Evolutionary conservation across 2,113 vertebrate genomes (phyloP).

Genomic region (Polypterus bichir): DNA sequence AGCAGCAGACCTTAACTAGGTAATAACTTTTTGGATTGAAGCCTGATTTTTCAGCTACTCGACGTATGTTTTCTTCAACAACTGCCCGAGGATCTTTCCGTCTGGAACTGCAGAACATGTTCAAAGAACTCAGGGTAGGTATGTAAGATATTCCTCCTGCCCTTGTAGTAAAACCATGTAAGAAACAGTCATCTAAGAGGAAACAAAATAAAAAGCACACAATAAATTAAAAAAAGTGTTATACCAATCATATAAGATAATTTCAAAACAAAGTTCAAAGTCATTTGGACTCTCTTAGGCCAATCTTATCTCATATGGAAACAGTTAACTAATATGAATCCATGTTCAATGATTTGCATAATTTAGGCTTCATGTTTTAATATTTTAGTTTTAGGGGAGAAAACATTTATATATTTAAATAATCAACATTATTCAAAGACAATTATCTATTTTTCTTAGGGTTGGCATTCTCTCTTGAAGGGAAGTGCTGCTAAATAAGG

Average conservation of each 20-base stretch:
- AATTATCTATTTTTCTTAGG: too few species aligned
- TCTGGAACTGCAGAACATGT: slow-evolving; percentile 76
- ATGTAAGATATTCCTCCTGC: slow-evolving; percentile 73
- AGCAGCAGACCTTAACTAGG: slow-evolving; percentile 59
- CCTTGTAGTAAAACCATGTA: slow-evolving; percentile 85
- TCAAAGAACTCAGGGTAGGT: slow-evolving; percentile 69
- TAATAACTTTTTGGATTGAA: slow-evolving; percentile 59
- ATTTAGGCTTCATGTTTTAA: too few species aligned
- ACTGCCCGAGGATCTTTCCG: slow-evolving; percentile 62
- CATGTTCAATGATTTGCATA: too few species aligned
- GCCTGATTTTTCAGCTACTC: slow-evolving; percentile 60
- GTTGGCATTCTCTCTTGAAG: too few species aligned
- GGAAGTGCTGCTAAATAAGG: too few species aligned
- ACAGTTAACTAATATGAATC: too few species aligned
- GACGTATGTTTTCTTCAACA: slow-evolving; percentile 70
- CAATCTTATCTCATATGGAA: too few species aligned
- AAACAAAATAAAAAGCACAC: slow-evolving; percentile 11
- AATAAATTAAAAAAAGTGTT: background rate
- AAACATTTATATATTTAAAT: too few species aligned
- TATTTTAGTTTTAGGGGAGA: too few species aligned
- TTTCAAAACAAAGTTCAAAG: too few species aligned
- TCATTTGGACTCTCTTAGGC: background rate
- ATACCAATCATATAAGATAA: background rate
- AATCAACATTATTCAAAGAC: too few species aligned
- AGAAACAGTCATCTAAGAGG: slow-evolving; percentile 50